phyloP scores from a whole-genome alignment of 2,113 vertebrate genomes.

The Haemorhous mexicanus region DNA sequence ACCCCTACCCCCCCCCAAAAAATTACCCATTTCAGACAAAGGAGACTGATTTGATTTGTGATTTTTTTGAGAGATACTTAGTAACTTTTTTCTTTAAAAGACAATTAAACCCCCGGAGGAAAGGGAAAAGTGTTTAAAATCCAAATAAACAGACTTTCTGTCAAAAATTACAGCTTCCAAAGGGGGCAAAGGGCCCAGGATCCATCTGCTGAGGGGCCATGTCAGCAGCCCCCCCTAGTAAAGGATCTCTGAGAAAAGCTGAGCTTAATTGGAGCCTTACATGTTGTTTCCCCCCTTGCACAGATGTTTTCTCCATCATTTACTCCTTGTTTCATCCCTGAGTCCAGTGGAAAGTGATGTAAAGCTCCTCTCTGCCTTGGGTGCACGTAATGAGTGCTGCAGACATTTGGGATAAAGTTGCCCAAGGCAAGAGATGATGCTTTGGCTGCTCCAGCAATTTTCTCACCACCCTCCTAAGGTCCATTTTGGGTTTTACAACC shows the following conservation, averaged over 20 bases:
- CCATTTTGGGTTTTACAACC: background rate
- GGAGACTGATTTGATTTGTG: background rate
- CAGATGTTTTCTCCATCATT: background rate
- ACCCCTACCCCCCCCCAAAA: rapidly evolving
- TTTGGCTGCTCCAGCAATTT: background rate
- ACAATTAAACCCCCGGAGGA: background rate
- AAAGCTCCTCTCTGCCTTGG: background rate
- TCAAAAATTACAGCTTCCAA: background rate
- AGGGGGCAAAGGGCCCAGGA: background rate
- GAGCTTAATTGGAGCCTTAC: background rate
- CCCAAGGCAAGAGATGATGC: background rate
- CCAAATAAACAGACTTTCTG: background rate
- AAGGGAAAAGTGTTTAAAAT: background rate
- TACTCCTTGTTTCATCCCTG: background rate
- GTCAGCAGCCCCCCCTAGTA: background rate
- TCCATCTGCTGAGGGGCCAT: background rate
- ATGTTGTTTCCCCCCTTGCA: background rate
- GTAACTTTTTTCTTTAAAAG: background rate
- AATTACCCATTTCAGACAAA: background rate
- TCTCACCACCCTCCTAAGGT: background rate
- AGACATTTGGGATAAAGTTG: background rate
- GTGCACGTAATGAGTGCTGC: rapidly evolving
- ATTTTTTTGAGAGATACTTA: background rate
- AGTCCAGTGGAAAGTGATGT: background rate
- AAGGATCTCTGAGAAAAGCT: background rate